These are phyloP conservation scores for Drosophila orosa DNA, from an alignment of 1,140 invertebrate genomes.

Conservation along the genomic window DNA sequence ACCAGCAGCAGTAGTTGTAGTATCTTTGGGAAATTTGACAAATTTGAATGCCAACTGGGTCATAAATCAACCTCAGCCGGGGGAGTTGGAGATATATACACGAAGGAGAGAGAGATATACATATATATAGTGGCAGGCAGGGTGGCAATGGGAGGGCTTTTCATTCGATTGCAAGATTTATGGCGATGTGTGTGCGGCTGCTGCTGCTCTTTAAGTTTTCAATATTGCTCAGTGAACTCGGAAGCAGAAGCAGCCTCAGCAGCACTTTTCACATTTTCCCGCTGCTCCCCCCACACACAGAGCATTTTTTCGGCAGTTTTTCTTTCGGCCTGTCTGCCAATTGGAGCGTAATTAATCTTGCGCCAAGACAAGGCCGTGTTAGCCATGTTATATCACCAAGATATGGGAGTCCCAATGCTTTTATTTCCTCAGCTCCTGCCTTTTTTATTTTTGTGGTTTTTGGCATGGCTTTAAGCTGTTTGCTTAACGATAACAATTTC, in stretches of 20 bases:
- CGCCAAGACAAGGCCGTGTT: slow-evolving; percentile 56
- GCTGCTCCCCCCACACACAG: background rate
- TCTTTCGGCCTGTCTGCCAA: slow-evolving; percentile 58
- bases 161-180: slow-evolving; percentile 66
- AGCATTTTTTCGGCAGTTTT: slow-evolving; percentile 41
- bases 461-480: slow-evolving; percentile 22
- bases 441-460: slow-evolving; percentile 4
- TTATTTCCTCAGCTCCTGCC: background rate
- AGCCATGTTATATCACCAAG: slow-evolving; percentile 61
- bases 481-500: slow-evolving; percentile 39
- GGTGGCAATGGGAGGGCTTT: slow-evolving; percentile 1
- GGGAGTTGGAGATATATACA: slow-evolving; percentile 21
- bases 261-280: slow-evolving; percentile 44
- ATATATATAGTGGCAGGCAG: background rate
- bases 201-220: slow-evolving; percentile 49
- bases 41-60: slow-evolving; percentile 71
- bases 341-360: slow-evolving; percentile 79
- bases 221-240: slow-evolving; percentile 63
- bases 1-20: slow-evolving; percentile 21
- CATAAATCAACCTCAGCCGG: slow-evolving; percentile 65
- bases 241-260: slow-evolving; percentile 3
- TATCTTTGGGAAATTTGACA: slow-evolving; percentile 58
- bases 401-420: slow-evolving; percentile 41
- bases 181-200: slow-evolving; percentile 32
- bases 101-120: no score